Evolutionary conservation across 2,113 vertebrate species (phyloP).

Genomic region (Ochotona princeps): DNA sequence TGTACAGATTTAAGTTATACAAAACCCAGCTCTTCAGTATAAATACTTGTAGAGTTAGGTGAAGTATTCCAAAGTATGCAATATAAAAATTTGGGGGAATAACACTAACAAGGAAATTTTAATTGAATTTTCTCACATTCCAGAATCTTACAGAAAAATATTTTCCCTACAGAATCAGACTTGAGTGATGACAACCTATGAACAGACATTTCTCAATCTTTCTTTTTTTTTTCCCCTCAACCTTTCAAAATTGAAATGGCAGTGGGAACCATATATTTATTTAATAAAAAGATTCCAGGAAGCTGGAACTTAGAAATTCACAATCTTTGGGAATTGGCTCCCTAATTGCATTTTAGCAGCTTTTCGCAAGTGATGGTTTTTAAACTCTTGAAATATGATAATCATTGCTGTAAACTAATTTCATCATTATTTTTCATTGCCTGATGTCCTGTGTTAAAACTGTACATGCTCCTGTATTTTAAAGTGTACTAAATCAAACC

Average conservation of each 20-base stretch:
- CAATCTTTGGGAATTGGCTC: background rate
- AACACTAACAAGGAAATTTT: background rate
- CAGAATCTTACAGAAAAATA: constrained; percentile 46
- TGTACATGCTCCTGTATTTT: background rate
- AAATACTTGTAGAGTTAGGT: constrained; percentile 13
- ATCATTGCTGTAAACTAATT: background rate
- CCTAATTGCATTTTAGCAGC: constrained; percentile 48
- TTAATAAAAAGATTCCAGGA: constrained; percentile 51
- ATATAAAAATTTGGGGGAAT: background rate
- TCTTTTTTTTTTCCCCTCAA: background rate
- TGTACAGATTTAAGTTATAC: constrained; percentile 9
- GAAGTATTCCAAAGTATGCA: constrained; percentile 10
- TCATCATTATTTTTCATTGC: constrained; percentile 28
- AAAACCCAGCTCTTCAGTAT: background rate
- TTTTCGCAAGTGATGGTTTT: constrained; percentile 49
- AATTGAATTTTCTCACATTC: constrained; percentile 8
- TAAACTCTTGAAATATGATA: constrained; percentile 52
- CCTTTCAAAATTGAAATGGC: constrained; percentile 1
- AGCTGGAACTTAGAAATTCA: constrained; percentile 5
- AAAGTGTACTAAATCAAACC: constrained; percentile 8
- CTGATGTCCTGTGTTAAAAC: constrained; percentile 46
- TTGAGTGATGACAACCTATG: background rate
- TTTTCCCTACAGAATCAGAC: background rate
- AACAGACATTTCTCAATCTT: background rate
- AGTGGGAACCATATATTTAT: background rate